Evolutionary conservation across 1,140 invertebrate genomes (phyloP).

Genomic region (Ceratoteleas bidentatus): DNA sequence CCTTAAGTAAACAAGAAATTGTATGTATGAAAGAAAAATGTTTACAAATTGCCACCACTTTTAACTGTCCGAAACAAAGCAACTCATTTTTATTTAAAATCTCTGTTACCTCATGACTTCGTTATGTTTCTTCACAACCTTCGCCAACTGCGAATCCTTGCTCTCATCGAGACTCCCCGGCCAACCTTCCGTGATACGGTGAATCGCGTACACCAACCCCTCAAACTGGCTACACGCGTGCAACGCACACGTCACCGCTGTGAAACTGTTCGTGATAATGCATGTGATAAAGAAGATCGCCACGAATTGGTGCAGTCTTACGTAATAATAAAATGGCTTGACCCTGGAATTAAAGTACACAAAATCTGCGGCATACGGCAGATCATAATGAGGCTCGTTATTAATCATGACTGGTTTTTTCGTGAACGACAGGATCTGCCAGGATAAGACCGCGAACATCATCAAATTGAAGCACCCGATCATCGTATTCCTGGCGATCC

Average conservation of each 20-base stretch:
- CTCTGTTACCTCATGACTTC: not conserved
- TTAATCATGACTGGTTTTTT: not conserved
- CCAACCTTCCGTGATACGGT: not conserved
- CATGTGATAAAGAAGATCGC: not conserved
- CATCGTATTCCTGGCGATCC: not conserved
- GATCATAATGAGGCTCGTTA: not conserved
- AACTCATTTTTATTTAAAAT: not conserved
- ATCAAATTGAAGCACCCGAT: not conserved
- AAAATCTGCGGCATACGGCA: not conserved
- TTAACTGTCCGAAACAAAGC: no score
- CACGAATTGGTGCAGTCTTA: not conserved
- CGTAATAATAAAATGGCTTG: not conserved
- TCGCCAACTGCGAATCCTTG: not conserved
- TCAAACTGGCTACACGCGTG: conserved; percentile 2
- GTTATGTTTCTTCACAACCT: not conserved
- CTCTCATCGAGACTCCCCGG: not conserved
- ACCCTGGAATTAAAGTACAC: not conserved
- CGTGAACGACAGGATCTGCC: not conserved
- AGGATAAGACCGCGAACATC: not conserved
- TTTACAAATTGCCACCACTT: no score
- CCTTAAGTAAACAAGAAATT: no score
- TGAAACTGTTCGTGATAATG: not conserved
- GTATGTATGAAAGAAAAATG: no score
- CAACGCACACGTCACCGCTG: not conserved
- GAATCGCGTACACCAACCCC: not conserved